Conservation (phyloP, 2,113 vertebrate genomes). For the Prietella phreatophila region DNA sequence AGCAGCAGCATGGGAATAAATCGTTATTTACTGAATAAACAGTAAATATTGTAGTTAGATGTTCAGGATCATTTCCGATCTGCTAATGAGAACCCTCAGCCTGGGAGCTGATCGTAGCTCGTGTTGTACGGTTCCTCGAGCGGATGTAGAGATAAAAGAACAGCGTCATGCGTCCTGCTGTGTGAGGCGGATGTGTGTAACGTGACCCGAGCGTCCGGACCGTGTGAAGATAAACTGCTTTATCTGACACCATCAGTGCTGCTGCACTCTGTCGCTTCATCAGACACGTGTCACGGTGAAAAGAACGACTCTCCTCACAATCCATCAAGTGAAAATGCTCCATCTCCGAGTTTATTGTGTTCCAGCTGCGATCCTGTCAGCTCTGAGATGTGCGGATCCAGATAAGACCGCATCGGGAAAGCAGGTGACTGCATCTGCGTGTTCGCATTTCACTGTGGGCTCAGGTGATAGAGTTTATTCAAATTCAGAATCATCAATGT, state of each 20-base stretch:
- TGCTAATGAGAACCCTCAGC: neutral
- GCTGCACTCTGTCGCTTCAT: slow-evolving; percentile 61
- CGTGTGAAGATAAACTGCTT: slow-evolving; percentile 46
- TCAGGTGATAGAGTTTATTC: neutral
- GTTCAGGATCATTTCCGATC: neutral
- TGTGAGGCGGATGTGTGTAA: slow-evolving; percentile 40
- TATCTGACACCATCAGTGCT: slow-evolving; percentile 55
- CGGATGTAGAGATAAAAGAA: neutral
- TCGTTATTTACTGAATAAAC: neutral
- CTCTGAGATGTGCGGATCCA: neutral
- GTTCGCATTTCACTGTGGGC: neutral
- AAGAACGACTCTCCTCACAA: slow-evolving; percentile 21
- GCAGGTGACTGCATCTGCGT: neutral
- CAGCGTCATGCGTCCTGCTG: slow-evolving; percentile 22
- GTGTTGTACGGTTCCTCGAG: neutral
- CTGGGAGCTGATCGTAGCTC: neutral
- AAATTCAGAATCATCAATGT: neutral
- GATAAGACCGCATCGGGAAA: neutral
- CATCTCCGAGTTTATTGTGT: neutral
- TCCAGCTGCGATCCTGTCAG: neutral
- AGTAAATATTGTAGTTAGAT: neutral
- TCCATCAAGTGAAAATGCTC: neutral
- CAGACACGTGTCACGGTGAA: slow-evolving; percentile 68
- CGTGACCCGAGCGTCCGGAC: slow-evolving; percentile 50
- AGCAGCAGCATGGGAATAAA: neutral